These are phyloP conservation scores for Acromyrmex heyeri DNA, from an alignment of 1,140 invertebrate species.

Conservation along the genomic window DNA sequence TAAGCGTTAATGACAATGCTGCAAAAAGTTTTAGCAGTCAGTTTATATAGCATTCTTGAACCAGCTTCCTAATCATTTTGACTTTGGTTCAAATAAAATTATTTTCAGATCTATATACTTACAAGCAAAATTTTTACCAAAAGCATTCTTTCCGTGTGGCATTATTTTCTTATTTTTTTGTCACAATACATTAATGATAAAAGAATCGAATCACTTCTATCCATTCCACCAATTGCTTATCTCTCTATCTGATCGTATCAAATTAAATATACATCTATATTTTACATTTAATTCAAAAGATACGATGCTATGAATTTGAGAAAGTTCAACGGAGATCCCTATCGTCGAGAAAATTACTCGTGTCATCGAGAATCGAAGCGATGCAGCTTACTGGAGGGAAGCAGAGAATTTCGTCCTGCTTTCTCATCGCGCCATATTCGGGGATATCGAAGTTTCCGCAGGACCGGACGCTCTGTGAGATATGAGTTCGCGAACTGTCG, in stretches of 20 bases:
- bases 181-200: background rate
- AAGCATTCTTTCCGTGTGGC: too few relatives aligned
- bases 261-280: constrained; percentile 10
- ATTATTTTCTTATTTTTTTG: background rate
- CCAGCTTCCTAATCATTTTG: too few relatives aligned
- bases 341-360: constrained; percentile 54
- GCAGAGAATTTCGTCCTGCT: constrained; percentile 62
- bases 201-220: background rate
- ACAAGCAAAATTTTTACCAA: too few relatives aligned
- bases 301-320: background rate
- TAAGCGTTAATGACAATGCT: too few relatives aligned
- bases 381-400: constrained; percentile 38
- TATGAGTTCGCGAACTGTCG: constrained; percentile 75
- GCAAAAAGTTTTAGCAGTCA: too few relatives aligned
- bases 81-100: too few relatives aligned
- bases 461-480: constrained; percentile 73
- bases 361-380: constrained; percentile 56
- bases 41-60: too few relatives aligned
- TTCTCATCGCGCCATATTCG: constrained; percentile 66
- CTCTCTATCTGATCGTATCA: background rate
- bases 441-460: constrained; percentile 77
- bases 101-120: too few relatives aligned
- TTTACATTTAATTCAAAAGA: background rate
- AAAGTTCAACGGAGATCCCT: constrained; percentile 19
- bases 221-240: background rate